phyloP scores from a whole-genome alignment of 2,888 invertebrate genomes.

The Crossocerus cetratus region DNA sequence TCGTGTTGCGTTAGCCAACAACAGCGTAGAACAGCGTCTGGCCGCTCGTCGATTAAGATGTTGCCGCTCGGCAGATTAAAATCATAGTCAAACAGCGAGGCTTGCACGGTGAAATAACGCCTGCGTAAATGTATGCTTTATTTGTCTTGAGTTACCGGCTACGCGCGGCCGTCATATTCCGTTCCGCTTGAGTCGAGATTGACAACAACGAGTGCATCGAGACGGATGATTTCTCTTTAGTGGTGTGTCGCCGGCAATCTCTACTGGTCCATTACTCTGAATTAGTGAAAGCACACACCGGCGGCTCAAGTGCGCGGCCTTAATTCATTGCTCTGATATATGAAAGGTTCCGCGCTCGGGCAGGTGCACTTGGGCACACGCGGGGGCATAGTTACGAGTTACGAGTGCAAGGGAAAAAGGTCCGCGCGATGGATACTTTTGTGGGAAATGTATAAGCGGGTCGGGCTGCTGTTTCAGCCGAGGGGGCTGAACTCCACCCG shows the following conservation, averaged over 20 bases:
- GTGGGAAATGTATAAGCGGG: constrained; percentile 43
- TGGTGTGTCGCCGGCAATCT: neutral
- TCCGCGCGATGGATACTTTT: constrained; percentile 17
- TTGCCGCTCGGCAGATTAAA: neutral
- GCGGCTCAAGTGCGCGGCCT: neutral
- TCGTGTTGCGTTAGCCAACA: neutral
- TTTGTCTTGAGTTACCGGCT: too few relatives aligned
- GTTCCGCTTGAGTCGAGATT: too few relatives aligned
- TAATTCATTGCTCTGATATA: constrained; percentile 31
- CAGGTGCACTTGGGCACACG: constrained; percentile 5
- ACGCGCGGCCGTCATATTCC: too few relatives aligned
- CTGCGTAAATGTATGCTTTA: too few relatives aligned
- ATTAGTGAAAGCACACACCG: neutral
- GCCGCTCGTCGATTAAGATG: neutral
- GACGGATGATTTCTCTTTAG: too few relatives aligned
- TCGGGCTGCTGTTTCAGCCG: constrained; percentile 9
- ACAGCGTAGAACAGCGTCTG: neutral
- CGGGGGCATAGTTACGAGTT: constrained; percentile 32
- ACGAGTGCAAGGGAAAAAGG: constrained; percentile 20
- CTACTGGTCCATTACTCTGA: neutral
- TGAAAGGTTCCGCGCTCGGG: constrained; percentile 9
- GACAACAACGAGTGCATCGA: too few relatives aligned
- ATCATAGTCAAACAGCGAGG: too few relatives aligned
- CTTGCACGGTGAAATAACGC: too few relatives aligned
- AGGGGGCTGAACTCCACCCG: neutral